These are phyloP conservation scores for Ecliptopera silaceata DNA, from an alignment of 2,888 invertebrate species.

Conservation along the genomic window DNA sequence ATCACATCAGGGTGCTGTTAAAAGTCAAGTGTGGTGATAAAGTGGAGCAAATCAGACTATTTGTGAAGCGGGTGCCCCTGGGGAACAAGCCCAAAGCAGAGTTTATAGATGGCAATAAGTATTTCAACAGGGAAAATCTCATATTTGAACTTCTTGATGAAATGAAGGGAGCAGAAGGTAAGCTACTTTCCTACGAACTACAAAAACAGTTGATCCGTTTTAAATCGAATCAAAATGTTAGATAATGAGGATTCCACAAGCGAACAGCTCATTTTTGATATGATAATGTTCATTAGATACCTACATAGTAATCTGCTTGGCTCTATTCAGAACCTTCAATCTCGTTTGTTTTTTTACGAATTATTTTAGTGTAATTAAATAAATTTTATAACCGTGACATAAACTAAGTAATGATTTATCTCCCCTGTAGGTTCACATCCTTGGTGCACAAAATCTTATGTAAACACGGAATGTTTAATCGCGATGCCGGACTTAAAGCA, in stretches of 20 bases:
- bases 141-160: conserved; percentile 59
- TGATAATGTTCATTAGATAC: too few relatives aligned
- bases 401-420: neutral
- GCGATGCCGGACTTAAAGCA: conserved; percentile 65
- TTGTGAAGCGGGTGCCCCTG: conserved; percentile 62
- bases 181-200: conserved; percentile 12
- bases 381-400: too few relatives aligned
- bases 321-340: too few relatives aligned
- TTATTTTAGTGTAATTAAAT: too few relatives aligned
- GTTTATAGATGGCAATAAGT: conserved; percentile 55
- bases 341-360: too few relatives aligned
- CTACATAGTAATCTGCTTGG: too few relatives aligned
- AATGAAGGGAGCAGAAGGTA: conserved; percentile 44
- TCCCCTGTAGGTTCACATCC: conserved; percentile 48
- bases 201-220: too few relatives aligned
- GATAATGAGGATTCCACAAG: too few relatives aligned
- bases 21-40: conserved; percentile 39
- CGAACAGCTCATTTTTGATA: too few relatives aligned
- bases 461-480: conserved; percentile 56
- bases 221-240: too few relatives aligned
- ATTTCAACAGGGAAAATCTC: conserved; percentile 58
- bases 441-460: conserved; percentile 57
- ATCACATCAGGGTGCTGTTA: conserved; percentile 56
- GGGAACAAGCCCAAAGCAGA: conserved; percentile 60
- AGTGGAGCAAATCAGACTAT: conserved; percentile 47